A percentile compares a stretch with the other conserved stretches of the same genome.
Conservation (phyloP, 2,888 invertebrate species). For the Notocelia uddmanniana region DNA sequence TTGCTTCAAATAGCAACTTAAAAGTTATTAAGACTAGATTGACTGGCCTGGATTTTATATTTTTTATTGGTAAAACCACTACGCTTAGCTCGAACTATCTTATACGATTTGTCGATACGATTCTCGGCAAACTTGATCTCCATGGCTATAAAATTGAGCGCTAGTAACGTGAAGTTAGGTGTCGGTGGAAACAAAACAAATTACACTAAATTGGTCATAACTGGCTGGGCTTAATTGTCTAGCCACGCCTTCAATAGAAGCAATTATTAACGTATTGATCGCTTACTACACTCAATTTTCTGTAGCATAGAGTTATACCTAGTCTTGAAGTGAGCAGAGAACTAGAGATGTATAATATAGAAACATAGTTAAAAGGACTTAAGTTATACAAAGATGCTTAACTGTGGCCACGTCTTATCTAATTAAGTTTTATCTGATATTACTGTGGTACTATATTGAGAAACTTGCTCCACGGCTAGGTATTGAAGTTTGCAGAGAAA, state of each 20-base stretch:
- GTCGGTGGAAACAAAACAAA: neutral
- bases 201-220: no score
- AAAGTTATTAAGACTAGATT: no score
- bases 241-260: slow-evolving; percentile 13
- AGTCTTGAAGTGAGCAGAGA: slow-evolving; percentile 9
- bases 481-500: slow-evolving; percentile 59
- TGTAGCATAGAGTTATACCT: slow-evolving; percentile 8
- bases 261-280: slow-evolving; percentile 20
- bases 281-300: slow-evolving; percentile 3
- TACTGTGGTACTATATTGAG: slow-evolving; percentile 13
- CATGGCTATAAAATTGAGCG: slow-evolving; percentile 5
- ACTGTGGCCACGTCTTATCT: neutral
- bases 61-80: slow-evolving; percentile 9
- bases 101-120: slow-evolving; percentile 26
- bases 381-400: slow-evolving; percentile 5
- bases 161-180: neutral
- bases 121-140: slow-evolving; percentile 31
- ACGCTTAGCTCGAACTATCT: slow-evolving; percentile 22
- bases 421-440: neutral
- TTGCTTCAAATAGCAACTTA: neutral
- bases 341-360: neutral
- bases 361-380: neutral
- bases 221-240: slow-evolving; percentile 7
- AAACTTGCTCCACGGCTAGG: slow-evolving; percentile 1
- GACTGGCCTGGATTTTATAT: neutral